Evolutionary conservation across 2,888 invertebrate genomes (phyloP).

Genomic region (Mimumesa dahlbomi): DNA sequence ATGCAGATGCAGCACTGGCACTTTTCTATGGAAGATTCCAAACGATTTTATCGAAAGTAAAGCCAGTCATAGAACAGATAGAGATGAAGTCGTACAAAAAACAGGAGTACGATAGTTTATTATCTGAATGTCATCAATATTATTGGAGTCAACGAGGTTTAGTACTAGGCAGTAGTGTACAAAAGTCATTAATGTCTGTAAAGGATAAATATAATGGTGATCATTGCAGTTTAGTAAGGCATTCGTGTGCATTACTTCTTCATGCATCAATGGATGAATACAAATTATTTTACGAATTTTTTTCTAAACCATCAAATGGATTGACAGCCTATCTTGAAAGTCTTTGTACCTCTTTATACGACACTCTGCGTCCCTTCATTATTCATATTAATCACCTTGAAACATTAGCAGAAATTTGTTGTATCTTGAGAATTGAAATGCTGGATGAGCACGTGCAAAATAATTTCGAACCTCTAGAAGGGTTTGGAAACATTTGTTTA

Average conservation of each 20-base stretch:
- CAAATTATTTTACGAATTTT: constrained; percentile 95
- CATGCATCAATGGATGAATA: constrained; percentile 98
- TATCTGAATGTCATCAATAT: constrained; percentile 90
- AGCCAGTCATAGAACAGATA: constrained; percentile 89
- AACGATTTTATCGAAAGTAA: constrained; percentile 92
- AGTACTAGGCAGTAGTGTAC: constrained; percentile 82
- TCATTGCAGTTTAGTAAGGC: constrained; percentile 91
- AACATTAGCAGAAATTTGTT: constrained; percentile 97
- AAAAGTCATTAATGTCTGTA: constrained; percentile 74
- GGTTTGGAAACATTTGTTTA: constrained; percentile 89
- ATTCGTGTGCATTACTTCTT: constrained; percentile 93
- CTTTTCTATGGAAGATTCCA: constrained; percentile 97
- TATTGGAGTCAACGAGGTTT: constrained; percentile 89
- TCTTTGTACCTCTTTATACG: constrained; percentile 94
- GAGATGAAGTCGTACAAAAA: constrained; percentile 88
- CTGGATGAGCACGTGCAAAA: constrained; percentile 94
- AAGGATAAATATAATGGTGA: constrained; percentile 85
- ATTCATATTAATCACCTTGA: constrained; percentile 98
- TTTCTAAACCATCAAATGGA: constrained; percentile 85
- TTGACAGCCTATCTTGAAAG: constrained; percentile 90
- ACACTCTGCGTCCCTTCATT: constrained; percentile 94
- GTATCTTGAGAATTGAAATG: constrained; percentile 94
- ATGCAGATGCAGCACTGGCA: constrained; percentile 88
- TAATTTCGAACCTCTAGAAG: constrained; percentile 87
- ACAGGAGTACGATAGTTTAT: constrained; percentile 88